Conservation (phyloP, 2,113 vertebrate species). For the Phrynosoma platyrhinos region DNA sequence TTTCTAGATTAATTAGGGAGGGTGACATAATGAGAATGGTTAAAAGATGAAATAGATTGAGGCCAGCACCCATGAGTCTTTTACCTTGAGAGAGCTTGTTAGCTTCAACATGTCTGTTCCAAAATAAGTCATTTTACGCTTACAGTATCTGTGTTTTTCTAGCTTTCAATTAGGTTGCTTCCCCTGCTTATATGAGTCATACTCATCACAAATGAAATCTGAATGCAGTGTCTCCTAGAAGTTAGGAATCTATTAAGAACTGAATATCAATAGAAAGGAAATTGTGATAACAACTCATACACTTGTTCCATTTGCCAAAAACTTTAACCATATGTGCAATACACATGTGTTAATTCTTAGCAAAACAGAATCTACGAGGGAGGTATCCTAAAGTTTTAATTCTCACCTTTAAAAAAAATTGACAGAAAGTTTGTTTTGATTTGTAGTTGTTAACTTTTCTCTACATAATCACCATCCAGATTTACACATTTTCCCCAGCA, state of each 20-base stretch:
- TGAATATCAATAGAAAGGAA: background rate
- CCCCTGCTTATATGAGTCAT: conserved; percentile 4
- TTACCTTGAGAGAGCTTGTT: background rate
- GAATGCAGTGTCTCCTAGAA: background rate
- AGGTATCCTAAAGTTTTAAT: too few relatives aligned
- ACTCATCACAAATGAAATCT: conserved; percentile 10
- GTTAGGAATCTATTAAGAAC: conserved; percentile 24
- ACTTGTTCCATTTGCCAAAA: background rate
- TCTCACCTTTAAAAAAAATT: too few relatives aligned
- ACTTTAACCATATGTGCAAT: background rate
- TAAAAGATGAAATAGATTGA: background rate
- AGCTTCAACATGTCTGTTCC: background rate
- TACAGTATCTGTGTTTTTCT: background rate
- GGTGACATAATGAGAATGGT: background rate
- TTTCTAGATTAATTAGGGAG: background rate
- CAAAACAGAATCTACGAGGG: background rate
- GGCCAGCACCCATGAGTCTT: background rate
- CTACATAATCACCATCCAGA: too few relatives aligned
- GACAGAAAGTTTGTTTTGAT: too few relatives aligned
- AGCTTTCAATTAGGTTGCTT: conserved; percentile 1
- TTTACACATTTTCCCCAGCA: too few relatives aligned
- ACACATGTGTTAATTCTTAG: background rate
- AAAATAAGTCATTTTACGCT: background rate
- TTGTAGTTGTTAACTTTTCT: too few relatives aligned
- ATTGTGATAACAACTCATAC: background rate